Percentiles rank a stretch among this genome's conserved stretches.
These are phyloP conservation scores for Cryptoblepharus egeriae DNA, from an alignment of 2,797 vertebrate genomes.

Conservation along the genomic window DNA sequence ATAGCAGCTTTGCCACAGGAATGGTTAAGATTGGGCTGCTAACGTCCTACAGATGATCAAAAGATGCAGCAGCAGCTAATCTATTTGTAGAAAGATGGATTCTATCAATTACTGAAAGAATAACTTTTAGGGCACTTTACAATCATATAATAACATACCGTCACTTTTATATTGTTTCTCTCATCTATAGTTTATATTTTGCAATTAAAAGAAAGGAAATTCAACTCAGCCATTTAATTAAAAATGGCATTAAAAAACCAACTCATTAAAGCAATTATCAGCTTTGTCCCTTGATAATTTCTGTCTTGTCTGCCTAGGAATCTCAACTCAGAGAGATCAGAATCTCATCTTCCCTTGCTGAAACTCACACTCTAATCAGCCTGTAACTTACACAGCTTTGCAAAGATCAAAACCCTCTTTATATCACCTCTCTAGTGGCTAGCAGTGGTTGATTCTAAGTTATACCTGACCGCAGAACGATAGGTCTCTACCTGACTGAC, in stretches of 20 bases:
- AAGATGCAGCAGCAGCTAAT: no score
- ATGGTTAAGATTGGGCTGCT: no score
- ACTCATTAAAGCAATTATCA: neutral
- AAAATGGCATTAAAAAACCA: neutral
- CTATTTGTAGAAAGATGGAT: no score
- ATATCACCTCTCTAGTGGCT: slow-evolving; percentile 6
- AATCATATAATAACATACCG: no score
- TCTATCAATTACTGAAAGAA: no score
- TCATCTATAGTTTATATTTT: no score
- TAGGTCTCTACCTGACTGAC: slow-evolving; percentile 23
- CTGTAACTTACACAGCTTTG: neutral
- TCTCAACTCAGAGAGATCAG: neutral
- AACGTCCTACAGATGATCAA: no score
- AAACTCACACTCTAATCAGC: neutral
- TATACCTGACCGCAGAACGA: slow-evolving; percentile 13
- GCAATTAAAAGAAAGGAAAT: no score
- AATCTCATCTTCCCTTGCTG: neutral
- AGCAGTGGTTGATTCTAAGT: slow-evolving; percentile 22
- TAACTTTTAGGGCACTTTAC: no score
- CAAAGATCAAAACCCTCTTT: slow-evolving; percentile 44
- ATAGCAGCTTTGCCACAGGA: no score
- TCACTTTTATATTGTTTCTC: no score
- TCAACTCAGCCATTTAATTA: no score
- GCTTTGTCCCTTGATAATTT: neutral
- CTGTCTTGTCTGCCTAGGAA: neutral